Percentiles rank a stretch among this genome's conserved stretches.
These are phyloP conservation scores for Oncorhynchus mykiss DNA, from an alignment of 2,113 vertebrate genomes.

Conservation along the genomic window DNA sequence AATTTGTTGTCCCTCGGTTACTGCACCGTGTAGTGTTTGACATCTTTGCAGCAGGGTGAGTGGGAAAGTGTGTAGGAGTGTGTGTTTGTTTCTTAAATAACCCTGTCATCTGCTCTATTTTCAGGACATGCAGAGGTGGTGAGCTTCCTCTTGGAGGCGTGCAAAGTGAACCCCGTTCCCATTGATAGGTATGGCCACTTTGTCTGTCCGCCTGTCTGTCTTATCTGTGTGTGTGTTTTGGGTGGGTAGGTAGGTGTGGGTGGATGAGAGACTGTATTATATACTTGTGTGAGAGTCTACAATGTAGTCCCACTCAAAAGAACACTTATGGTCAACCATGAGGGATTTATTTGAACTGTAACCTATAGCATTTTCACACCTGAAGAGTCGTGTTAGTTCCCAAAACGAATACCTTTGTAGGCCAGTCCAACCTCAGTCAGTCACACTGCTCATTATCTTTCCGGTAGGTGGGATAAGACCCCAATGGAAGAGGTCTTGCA, in stretches of 20 bases:
- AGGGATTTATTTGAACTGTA: too few species aligned
- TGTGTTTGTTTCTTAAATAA: not conserved
- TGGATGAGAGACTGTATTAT: not conserved
- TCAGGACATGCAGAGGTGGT: slow-evolving; percentile 94
- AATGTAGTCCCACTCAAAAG: not conserved
- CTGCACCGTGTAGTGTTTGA: not conserved
- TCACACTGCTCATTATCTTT: not conserved
- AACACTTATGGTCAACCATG: too few species aligned
- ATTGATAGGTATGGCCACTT: slow-evolving; percentile 84
- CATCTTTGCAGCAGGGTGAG: not conserved
- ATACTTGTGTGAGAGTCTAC: not conserved
- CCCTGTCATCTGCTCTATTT: slow-evolving; percentile 14
- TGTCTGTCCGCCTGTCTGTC: too few species aligned
- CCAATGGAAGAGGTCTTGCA: slow-evolving; percentile 93
- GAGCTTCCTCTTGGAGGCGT: slow-evolving; percentile 92
- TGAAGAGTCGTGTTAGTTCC: not conserved
- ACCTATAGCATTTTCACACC: too few species aligned
- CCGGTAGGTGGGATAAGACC: slow-evolving; percentile 90
- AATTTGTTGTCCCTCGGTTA: not conserved
- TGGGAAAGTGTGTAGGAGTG: not conserved
- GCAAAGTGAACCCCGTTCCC: slow-evolving; percentile 95
- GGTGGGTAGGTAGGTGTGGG: not conserved
- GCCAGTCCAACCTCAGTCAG: not conserved
- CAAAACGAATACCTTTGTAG: not conserved
- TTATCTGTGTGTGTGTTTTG: not conserved